Evolutionary conservation across 1,140 invertebrate species (phyloP).

Genomic region (Anthonomus grandis): DNA sequence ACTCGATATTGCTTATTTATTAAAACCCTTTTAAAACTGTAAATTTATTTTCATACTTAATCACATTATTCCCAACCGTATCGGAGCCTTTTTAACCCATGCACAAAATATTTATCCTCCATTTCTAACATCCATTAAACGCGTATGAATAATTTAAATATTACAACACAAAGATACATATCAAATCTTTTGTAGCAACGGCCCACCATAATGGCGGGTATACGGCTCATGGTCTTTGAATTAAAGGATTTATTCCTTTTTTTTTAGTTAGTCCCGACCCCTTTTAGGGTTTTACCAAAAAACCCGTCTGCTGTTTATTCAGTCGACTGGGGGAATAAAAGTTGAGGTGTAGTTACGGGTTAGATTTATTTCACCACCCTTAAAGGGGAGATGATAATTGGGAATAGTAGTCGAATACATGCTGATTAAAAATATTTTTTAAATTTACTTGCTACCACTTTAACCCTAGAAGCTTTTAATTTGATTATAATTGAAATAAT

Average conservation of each 20-base stretch:
- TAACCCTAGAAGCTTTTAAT: too few relatives aligned
- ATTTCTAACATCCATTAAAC: constrained; percentile 28
- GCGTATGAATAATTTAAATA: constrained; percentile 21
- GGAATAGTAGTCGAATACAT: too few relatives aligned
- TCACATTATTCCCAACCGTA: too few relatives aligned
- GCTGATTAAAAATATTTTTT: too few relatives aligned
- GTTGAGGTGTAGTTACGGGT: constrained; percentile 1
- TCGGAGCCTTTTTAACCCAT: constrained; percentile 12
- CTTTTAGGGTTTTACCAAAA: constrained; percentile 3
- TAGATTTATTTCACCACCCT: not conserved
- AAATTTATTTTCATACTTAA: too few relatives aligned
- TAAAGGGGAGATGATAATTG: too few relatives aligned
- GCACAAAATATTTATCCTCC: constrained; percentile 25
- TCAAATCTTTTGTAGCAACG: constrained; percentile 22
- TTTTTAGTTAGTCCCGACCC: constrained; percentile 6
- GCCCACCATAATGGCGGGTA: constrained; percentile 24
- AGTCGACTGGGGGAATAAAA: not conserved
- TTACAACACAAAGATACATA: constrained; percentile 27
- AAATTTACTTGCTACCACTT: too few relatives aligned
- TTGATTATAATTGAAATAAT: too few relatives aligned
- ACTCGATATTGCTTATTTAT: too few relatives aligned
- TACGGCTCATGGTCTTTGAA: constrained; percentile 16
- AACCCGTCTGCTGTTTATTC: constrained; percentile 9
- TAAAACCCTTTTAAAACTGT: too few relatives aligned
- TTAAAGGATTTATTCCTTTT: constrained; percentile 19